Base-by-base conservation (phyloP, 2,113 vertebrate species). In the Oreochromis tanganicae region DNA sequence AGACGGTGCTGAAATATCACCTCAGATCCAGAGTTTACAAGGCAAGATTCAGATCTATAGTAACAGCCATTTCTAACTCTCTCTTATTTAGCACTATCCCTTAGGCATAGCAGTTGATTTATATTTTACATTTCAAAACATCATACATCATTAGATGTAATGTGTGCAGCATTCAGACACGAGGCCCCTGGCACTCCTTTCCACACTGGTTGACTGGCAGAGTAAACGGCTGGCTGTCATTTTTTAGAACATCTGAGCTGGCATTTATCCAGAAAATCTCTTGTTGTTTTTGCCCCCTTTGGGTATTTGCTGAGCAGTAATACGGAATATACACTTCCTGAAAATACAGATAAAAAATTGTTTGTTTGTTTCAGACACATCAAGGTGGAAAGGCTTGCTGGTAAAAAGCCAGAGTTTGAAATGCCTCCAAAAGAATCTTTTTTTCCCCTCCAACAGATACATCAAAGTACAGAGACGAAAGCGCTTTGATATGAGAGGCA, bases 81-180 rank as follows among this genome's bases (percentile, higher is more conserved):
- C 68, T 83, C 82, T 90, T 81, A 84, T 91, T 92, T 90, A 66
- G 66, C 80, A 32, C 73, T 41, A 36, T 88, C 83, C 89, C 80
- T 85, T 34, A 68, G 88, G 92, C 87, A 43, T 41, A 87, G 81
- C 68, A 3, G 52, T 91, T 92, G 90, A 92, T 95, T 91, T 91
- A 85, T 91, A 91, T 85, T 93, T 95, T 94, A 89, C 87, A 93
- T 94, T 94, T 93, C 86, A 92, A 92, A 92, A 91, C 83, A 88
- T 88, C 87, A 91, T 91, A 84, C 81, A 88, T 92, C 71, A 90
- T 85, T 88, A 84, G 75, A 90, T 87, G 85, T 87, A 80, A 90
- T 91, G 85, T 94, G 88, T 81, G 34, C 81, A 90, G 87, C 81
- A 79, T 91, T 93, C 83, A 91, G 80, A 87, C 84, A 85, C 6